Percentiles rank a stretch among this genome's conserved stretches.
Conservation (phyloP, 2,113 vertebrate genomes). For the Progne subis region DNA sequence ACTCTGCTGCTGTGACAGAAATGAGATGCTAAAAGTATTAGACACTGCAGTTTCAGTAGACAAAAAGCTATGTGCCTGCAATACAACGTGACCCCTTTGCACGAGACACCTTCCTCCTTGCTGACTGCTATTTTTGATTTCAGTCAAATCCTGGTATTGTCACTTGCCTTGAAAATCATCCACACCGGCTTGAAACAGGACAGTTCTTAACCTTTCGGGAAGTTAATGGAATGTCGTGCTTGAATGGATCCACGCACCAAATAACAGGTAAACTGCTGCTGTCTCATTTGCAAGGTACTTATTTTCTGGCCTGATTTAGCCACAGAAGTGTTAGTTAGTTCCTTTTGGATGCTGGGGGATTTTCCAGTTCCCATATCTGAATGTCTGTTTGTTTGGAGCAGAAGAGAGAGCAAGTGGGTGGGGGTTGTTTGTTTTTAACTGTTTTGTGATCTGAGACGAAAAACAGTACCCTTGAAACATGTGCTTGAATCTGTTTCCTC, state of each 20-base stretch:
- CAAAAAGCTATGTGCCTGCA: neutral
- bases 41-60: neutral
- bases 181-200: conserved; percentile 92
- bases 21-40: neutral
- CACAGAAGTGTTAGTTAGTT: neutral
- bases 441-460: neutral
- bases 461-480: neutral
- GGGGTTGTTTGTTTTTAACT: neutral
- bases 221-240: conserved; percentile 89
- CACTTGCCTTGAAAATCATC: conserved; percentile 92
- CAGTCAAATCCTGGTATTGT: conserved; percentile 89
- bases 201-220: conserved; percentile 91
- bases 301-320: neutral
- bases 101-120: neutral
- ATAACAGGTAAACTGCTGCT: conserved; percentile 83
- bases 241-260: conserved; percentile 84
- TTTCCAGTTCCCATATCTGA: neutral
- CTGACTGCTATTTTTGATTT: neutral
- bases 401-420: neutral
- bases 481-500: neutral
- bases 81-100: neutral
- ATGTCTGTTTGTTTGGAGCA: neutral
- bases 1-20: neutral
- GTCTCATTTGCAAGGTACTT: neutral
- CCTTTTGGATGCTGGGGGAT: neutral